Evolutionary conservation across 2,888 invertebrate genomes (phyloP).

Genomic region (Crocallis elinguaria): DNA sequence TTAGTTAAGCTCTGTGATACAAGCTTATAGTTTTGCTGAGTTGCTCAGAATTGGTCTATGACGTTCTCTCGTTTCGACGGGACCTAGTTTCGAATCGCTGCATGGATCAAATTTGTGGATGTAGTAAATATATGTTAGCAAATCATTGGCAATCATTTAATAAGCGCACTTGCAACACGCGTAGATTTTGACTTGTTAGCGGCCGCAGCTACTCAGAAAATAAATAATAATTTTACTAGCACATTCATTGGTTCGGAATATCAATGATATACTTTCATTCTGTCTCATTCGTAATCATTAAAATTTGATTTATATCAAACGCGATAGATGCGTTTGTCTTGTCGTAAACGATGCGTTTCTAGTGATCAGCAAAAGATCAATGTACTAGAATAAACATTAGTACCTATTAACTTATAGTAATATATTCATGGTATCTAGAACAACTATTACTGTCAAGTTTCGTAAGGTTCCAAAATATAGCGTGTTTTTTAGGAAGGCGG

Average conservation of each 20-base stretch:
- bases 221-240: slow-evolving; percentile 23
- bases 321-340: not conserved
- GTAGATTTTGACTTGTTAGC: slow-evolving; percentile 1
- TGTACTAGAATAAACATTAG: not conserved
- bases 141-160: slow-evolving; percentile 6
- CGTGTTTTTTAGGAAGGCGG: slow-evolving; percentile 22
- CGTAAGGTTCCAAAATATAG: slow-evolving; percentile 22
- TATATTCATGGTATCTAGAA: not conserved
- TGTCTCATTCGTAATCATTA: slow-evolving; percentile 1
- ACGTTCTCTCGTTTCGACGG: not conserved
- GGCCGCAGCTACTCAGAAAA: slow-evolving; percentile 12
- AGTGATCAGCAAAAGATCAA: not conserved
- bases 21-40: not conserved
- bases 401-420: not conserved
- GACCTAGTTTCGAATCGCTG: not conserved
- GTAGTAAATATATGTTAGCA: not conserved
- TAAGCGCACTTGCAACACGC: slow-evolving; percentile 6
- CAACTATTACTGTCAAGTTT: not conserved
- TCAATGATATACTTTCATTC: slow-evolving; percentile 3
- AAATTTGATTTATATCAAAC: slow-evolving; percentile 6
- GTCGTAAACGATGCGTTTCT: not conserved
- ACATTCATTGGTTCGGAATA: slow-evolving; percentile 4
- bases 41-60: not conserved
- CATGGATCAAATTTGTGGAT: too few relatives aligned
- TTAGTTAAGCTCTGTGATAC: not conserved